Percentiles rank a stretch among this genome's conserved stretches.
Conservation (phyloP, 2,113 vertebrate genomes). For the Aptenodytes patagonicus region DNA sequence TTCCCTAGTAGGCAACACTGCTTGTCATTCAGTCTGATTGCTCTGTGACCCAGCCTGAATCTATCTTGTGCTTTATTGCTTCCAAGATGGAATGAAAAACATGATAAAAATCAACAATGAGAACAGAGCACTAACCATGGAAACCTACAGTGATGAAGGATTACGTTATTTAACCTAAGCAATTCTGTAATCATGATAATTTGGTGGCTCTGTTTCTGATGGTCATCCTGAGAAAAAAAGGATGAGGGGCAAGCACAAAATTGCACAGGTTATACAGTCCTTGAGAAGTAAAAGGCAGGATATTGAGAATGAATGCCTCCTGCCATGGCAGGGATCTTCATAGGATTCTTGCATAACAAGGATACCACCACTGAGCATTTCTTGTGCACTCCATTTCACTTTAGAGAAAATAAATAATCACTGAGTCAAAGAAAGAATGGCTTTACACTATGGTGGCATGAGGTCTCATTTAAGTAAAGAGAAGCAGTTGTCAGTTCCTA, state of each 20-base stretch:
- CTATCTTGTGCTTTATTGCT: not conserved
- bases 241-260: not conserved
- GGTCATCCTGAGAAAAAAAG: not conserved
- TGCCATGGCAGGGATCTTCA: not conserved
- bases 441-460: not conserved
- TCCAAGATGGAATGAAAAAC: not conserved
- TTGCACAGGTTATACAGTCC: not conserved
- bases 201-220: not conserved
- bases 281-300: not conserved
- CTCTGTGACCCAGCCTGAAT: conserved; percentile 22
- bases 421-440: not conserved
- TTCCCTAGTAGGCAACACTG: not conserved
- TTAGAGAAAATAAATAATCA: not conserved
- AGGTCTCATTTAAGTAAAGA: not conserved
- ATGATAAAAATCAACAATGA: not conserved
- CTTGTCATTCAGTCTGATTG: conserved; percentile 23
- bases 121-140: not conserved
- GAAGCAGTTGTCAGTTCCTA: not conserved
- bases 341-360: not conserved
- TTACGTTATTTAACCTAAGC: not conserved
- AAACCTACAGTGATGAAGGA: not conserved
- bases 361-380: not conserved
- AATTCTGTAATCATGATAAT: not conserved
- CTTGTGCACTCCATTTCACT: not conserved
- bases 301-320: not conserved